phyloP scores from a whole-genome alignment of 2,113 vertebrate species.

The Oryzias celebensis region DNA sequence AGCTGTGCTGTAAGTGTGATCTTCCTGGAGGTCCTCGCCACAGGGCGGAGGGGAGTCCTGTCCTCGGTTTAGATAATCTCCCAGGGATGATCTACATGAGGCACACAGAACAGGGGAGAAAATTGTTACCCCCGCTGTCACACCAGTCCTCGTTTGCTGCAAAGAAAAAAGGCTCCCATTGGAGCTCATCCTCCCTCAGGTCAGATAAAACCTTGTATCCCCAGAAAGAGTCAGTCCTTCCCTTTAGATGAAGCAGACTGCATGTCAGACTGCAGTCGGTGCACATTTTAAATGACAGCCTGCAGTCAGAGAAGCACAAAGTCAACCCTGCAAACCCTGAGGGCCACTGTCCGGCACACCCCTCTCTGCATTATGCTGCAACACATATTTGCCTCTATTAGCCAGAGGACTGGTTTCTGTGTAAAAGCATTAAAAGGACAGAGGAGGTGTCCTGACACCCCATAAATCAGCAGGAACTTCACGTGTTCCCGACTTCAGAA shows the following conservation, averaged over 20 bases:
- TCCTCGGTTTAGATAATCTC: constrained; percentile 84
- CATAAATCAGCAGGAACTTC: constrained; percentile 58
- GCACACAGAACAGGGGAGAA: constrained; percentile 33
- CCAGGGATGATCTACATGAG: constrained; percentile 73
- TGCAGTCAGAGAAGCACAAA: constrained; percentile 28
- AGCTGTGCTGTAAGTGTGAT: constrained; percentile 95
- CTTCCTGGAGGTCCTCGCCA: constrained; percentile 91
- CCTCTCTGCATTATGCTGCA: constrained; percentile 6
- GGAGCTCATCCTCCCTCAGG: constrained; percentile 29
- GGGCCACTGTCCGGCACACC: constrained; percentile 18
- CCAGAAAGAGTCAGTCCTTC: constrained; percentile 25
- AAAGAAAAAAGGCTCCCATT: constrained; percentile 23
- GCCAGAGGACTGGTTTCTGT: constrained; percentile 20
- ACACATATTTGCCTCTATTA: constrained; percentile 34
- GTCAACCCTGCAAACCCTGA: constrained; percentile 25
- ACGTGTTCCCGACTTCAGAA: constrained; percentile 37
- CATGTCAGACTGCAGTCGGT: constrained; percentile 32
- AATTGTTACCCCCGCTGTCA: constrained; percentile 40
- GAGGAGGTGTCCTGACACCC: constrained; percentile 32
- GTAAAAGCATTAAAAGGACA: constrained; percentile 43
- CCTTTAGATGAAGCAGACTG: constrained; percentile 21
- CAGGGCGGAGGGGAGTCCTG: constrained; percentile 88
- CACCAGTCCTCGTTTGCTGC: background rate
- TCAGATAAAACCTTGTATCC: constrained; percentile 36
- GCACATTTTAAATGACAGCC: constrained; percentile 24